Conservation (phyloP, 2,888 invertebrate species). For the Glomeris marginata region DNA sequence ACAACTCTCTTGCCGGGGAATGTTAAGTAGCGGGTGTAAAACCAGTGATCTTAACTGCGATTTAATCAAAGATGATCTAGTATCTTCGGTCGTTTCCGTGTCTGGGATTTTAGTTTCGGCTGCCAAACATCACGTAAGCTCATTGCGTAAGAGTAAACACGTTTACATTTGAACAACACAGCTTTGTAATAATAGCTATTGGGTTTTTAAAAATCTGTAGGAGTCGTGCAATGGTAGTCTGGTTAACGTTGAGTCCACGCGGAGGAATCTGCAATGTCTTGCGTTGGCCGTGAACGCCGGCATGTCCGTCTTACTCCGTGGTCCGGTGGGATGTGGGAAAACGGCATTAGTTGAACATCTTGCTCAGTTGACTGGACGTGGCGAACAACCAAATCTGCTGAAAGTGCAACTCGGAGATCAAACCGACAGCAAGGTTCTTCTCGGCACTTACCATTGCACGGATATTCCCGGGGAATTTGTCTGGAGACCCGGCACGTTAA, state of each 20-base stretch:
- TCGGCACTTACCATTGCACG: slow-evolving; percentile 87
- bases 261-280: slow-evolving; percentile 55
- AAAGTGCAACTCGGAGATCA: slow-evolving; percentile 94
- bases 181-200: slow-evolving; percentile 23
- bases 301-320: slow-evolving; percentile 56
- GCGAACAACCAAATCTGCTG: slow-evolving; percentile 40
- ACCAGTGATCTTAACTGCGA: no score
- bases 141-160: no score
- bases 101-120: no score
- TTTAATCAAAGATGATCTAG: no score
- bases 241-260: slow-evolving; percentile 55
- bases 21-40: no score
- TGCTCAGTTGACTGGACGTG: slow-evolving; percentile 55
- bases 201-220: background rate
- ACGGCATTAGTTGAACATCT: slow-evolving; percentile 76
- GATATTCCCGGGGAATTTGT: slow-evolving; percentile 94
- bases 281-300: slow-evolving; percentile 61
- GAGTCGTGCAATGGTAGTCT: slow-evolving; percentile 23
- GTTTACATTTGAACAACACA: background rate
- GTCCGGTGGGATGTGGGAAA: slow-evolving; percentile 90
- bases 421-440: slow-evolving; percentile 80
- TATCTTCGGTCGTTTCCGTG: no score
- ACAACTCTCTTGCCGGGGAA: no score
- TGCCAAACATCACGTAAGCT: no score
- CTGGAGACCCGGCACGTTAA: slow-evolving; percentile 90